Evolutionary conservation across 2,888 invertebrate genomes (phyloP), one percentile per base, ranked within the genome.

Genomic region (Drosophila tripunctata): DNA sequence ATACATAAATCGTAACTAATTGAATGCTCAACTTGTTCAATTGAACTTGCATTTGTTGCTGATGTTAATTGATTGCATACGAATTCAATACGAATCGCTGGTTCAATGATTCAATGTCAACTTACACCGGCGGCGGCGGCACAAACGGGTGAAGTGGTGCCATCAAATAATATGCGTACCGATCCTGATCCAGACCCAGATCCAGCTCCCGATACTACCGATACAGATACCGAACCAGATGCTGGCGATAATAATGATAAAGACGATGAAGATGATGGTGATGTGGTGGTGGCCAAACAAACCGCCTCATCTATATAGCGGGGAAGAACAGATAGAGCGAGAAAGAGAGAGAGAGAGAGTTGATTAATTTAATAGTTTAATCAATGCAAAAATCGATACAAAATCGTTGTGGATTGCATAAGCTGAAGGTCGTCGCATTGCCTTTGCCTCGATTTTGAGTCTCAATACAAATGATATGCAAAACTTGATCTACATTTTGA

Each of bases 81-180:
- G 27, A 8, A 8, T 8, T 10, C 4, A 7, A 22, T 4, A 4
- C 22, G 4, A 22, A n/a, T n/a, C n/a, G n/a, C n/a, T n/a, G n/a
- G 2, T 4, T 36, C 1, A 3, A 3, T 22, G 22, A 14, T 41
- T 24, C 41, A 41, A 17, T 15, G 24, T 40, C 22, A 19, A 88
- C 90, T 90, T 86, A 91, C 91, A 80, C 85, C 88, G 76, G 89
- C 84, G 72, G 80, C 88, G 76, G 89, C 84, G 72, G 80, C 88
- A 73, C 88, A 89, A 66, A 90, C 84, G 78, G 93, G 92, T 67
- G 93, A 92, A 73, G 92, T 52, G 66, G 66, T 78, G 71, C 68
- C 87, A 72, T 83, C 88, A 43, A 93, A 93, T 78, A 93, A 77
- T 66, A 89, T 87, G 58, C 91, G 64, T 21, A 57, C 31, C 14